A percentile compares a stretch with the other conserved stretches of the same genome.
Evolutionary conservation across 1,140 invertebrate genomes (phyloP).

Genomic region (Spodoptera litura): DNA sequence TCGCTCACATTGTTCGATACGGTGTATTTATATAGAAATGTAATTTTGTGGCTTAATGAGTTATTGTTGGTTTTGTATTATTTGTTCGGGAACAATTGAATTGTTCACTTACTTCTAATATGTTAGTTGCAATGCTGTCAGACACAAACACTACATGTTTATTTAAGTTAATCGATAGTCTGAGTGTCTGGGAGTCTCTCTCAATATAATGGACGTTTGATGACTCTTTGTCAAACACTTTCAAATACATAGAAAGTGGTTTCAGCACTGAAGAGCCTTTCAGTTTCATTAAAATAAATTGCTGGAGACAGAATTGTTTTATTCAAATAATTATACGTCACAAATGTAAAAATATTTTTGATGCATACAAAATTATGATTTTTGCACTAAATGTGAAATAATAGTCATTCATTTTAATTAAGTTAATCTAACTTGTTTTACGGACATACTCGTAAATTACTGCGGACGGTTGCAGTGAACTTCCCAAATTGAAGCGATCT

Average conservation of each 20-base stretch:
- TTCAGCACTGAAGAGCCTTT: not conserved
- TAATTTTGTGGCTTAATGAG: not conserved
- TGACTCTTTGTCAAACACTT: conserved; percentile 10
- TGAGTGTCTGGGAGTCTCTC: conserved; percentile 3
- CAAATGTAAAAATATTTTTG: too few species aligned
- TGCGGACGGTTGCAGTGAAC: too few species aligned
- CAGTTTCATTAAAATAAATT: not conserved
- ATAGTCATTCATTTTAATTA: too few species aligned
- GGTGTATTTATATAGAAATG: not conserved
- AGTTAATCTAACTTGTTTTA: too few species aligned
- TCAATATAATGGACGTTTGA: not conserved
- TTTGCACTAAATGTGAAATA: too few species aligned
- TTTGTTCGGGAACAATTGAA: too few species aligned
- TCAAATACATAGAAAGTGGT: not conserved
- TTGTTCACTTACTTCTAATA: too few species aligned
- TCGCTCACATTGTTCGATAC: not conserved
- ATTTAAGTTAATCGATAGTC: conserved; percentile 21
- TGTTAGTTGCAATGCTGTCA: too few species aligned
- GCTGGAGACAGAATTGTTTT: not conserved
- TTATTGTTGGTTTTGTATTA: not conserved
- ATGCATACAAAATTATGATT: too few species aligned
- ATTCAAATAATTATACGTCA: too few species aligned
- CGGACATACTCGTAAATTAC: too few species aligned
- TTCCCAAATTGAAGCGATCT: too few species aligned
- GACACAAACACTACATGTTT: not conserved